Conservation (phyloP, 2,797 vertebrate genomes). For the Galagoides demidoff region DNA sequence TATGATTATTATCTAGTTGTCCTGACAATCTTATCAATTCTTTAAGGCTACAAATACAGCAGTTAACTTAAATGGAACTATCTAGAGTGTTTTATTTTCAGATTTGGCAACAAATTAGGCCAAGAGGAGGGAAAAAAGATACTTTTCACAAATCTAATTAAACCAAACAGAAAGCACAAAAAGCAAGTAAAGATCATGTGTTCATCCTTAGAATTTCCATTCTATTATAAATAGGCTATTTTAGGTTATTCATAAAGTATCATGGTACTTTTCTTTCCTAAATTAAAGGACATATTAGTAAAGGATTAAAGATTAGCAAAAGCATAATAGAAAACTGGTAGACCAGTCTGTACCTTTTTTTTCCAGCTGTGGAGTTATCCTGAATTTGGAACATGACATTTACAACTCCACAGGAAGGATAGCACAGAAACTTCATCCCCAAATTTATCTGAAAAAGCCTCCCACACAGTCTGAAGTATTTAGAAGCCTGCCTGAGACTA, state of each 20-base stretch:
- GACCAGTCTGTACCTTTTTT: slow-evolving; percentile 13
- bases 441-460: slow-evolving; percentile 67
- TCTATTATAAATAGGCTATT: background rate
- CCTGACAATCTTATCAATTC: background rate
- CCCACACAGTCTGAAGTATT: slow-evolving; percentile 69
- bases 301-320: slow-evolving; percentile 35
- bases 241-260: background rate
- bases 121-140: background rate
- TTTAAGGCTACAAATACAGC: background rate
- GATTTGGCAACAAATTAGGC: background rate
- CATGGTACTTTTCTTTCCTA: background rate
- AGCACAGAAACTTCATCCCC: background rate
- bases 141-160: slow-evolving; percentile 15
- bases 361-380: slow-evolving; percentile 77
- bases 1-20: background rate
- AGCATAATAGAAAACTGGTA: slow-evolving; percentile 16
- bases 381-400: slow-evolving; percentile 76
- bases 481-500: slow-evolving; percentile 53
- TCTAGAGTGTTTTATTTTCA: background rate
- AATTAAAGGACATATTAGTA: background rate
- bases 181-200: background rate
- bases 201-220: background rate
- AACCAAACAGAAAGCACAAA: background rate
- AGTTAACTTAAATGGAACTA: background rate
- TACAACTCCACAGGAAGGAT: slow-evolving; percentile 71